Conservation (phyloP, 2,113 vertebrate genomes). For the Struthio camelus region DNA sequence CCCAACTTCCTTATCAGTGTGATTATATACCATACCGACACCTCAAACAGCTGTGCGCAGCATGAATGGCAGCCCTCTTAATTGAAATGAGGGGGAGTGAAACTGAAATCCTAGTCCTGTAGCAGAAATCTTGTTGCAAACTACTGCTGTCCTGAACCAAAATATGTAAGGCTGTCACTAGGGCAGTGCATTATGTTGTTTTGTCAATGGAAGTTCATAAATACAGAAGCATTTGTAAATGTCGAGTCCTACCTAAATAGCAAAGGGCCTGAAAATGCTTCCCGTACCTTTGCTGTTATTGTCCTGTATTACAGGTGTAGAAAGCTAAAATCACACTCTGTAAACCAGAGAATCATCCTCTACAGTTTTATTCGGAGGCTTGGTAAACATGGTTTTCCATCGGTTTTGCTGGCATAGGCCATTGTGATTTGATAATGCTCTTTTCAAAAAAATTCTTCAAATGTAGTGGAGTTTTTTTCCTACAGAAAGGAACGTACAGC, state of each 20-base stretch:
- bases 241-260: not conserved
- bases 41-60: rapidly evolving
- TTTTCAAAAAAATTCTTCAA: not conserved
- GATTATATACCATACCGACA: not conserved
- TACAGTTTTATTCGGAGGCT: not conserved
- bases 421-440: not conserved
- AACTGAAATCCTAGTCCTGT: not conserved
- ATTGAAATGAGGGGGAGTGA: not conserved
- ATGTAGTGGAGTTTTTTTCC: not conserved
- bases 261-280: not conserved
- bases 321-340: not conserved
- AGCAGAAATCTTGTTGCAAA: not conserved
- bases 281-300: rapidly evolving
- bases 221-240: not conserved
- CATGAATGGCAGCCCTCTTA: not conserved
- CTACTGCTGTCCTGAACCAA: not conserved
- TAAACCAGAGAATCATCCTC: not conserved
- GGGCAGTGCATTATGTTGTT: not conserved
- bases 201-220: not conserved
- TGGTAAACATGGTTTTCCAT: not conserved
- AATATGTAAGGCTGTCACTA: not conserved
- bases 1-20: not conserved
- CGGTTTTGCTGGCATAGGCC: not conserved
- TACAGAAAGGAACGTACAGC: not conserved
- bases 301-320: not conserved